These are phyloP conservation scores for Trissolcus brochymenae DNA, from an alignment of 2,888 invertebrate genomes.

Conservation along the genomic window DNA sequence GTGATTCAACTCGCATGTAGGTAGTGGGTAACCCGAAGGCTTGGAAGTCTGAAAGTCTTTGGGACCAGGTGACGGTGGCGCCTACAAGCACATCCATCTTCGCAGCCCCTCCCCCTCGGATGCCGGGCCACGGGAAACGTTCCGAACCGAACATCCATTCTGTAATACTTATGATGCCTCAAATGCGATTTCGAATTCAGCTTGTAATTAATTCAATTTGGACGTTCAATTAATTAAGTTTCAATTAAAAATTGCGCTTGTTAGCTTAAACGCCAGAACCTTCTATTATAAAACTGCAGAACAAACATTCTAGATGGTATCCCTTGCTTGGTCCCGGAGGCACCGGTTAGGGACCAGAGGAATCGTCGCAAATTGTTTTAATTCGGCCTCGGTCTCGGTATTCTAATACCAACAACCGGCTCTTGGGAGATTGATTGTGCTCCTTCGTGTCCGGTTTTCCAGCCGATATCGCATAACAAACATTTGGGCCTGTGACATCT, in stretches of 20 bases:
- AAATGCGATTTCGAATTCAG: constrained; percentile 15
- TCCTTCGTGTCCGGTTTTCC: constrained; percentile 39
- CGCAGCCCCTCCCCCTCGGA: constrained; percentile 62
- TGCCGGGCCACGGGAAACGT: constrained; percentile 45
- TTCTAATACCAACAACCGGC: constrained; percentile 26
- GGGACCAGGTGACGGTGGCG: constrained; percentile 74
- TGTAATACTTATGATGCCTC: constrained; percentile 17
- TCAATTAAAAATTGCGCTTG: constrained; percentile 32
- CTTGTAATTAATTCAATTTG: constrained; percentile 43
- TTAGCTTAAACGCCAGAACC: constrained; percentile 57
- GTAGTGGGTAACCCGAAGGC: constrained; percentile 50
- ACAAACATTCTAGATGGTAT: no score
- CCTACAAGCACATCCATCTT: constrained; percentile 74
- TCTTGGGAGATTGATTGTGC: constrained; percentile 31
- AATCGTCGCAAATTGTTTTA: constrained; percentile 17
- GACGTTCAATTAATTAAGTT: constrained; percentile 45
- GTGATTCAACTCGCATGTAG: constrained; percentile 55
- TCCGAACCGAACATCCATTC: constrained; percentile 7
- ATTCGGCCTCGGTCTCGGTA: constrained; percentile 17
- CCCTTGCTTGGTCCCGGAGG: no score
- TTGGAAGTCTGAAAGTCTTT: constrained; percentile 64
- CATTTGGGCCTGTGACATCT: constrained; percentile 39
- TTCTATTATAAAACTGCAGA: constrained; percentile 4
- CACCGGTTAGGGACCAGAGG: no score
- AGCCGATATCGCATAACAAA: constrained; percentile 28